phyloP scores from a whole-genome alignment of 2,888 invertebrate species.

The Melieria picta region DNA sequence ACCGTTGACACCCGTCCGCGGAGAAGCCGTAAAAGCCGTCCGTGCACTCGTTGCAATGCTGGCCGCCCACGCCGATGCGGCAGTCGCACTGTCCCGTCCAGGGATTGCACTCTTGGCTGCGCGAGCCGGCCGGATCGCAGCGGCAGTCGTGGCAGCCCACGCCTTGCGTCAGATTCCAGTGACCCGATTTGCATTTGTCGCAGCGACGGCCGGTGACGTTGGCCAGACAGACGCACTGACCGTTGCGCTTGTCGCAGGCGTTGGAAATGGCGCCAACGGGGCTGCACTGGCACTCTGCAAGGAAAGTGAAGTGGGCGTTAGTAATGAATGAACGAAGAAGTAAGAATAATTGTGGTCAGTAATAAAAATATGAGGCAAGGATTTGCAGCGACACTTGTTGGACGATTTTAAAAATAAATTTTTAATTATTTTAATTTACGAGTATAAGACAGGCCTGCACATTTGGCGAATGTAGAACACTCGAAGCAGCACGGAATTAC shows the following conservation, averaged over 20 bases:
- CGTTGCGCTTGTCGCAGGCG: slow-evolving; percentile 79
- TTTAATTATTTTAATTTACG: too few relatives aligned
- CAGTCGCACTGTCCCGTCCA: slow-evolving; percentile 82
- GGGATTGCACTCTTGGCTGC: slow-evolving; percentile 76
- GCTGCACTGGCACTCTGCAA: slow-evolving; percentile 88
- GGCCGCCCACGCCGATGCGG: slow-evolving; percentile 79
- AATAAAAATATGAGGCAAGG: not conserved
- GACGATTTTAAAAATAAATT: too few relatives aligned
- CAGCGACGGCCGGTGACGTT: slow-evolving; percentile 80
- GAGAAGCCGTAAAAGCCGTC: slow-evolving; percentile 80
- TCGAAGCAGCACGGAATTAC: slow-evolving; percentile 24
- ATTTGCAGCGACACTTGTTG: too few relatives aligned
- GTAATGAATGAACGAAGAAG: slow-evolving; percentile 7
- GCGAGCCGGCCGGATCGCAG: slow-evolving; percentile 79
- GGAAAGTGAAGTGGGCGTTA: slow-evolving; percentile 48
- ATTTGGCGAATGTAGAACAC: slow-evolving; percentile 48
- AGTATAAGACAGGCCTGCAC: slow-evolving; percentile 31
- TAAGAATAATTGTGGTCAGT: not conserved
- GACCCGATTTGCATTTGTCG: slow-evolving; percentile 79
- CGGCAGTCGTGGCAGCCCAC: slow-evolving; percentile 85
- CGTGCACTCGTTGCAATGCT: slow-evolving; percentile 78
- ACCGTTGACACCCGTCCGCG: slow-evolving; percentile 80
- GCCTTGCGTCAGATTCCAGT: slow-evolving; percentile 79
- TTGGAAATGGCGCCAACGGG: slow-evolving; percentile 75
- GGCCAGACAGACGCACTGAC: slow-evolving; percentile 80